phyloP scores from a whole-genome alignment of 2,113 vertebrate genomes.

The Danionella cerebrum region DNA sequence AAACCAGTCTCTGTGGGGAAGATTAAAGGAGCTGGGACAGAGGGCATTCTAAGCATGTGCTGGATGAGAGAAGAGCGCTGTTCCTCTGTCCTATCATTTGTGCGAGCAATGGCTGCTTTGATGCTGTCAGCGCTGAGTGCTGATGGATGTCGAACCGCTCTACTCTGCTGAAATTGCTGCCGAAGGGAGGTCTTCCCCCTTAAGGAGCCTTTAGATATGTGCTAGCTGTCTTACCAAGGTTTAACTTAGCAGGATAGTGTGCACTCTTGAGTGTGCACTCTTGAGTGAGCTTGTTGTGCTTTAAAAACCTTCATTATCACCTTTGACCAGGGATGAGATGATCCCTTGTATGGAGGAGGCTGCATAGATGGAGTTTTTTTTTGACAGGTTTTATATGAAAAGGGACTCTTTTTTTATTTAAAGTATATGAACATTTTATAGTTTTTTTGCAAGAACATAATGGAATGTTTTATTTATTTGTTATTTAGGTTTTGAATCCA shows the following conservation, averaged over 20 bases:
- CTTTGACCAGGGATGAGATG: not conserved
- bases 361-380: not conserved
- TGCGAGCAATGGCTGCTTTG: constrained; percentile 25
- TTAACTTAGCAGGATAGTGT: constrained; percentile 6
- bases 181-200: constrained; percentile 10
- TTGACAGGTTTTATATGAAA: constrained; percentile 8
- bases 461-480: not conserved
- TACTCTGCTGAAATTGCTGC: constrained; percentile 22
- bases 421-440: too few relatives aligned
- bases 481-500: too few relatives aligned
- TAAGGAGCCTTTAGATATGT: constrained; percentile 18
- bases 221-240: constrained; percentile 5
- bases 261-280: constrained; percentile 1
- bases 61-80: not conserved
- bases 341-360: not conserved
- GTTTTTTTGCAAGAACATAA: too few relatives aligned
- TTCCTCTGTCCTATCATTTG: constrained; percentile 16
- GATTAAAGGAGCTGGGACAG: constrained; percentile 25
- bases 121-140: constrained; percentile 13
- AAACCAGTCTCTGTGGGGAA: constrained; percentile 14
- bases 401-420: too few relatives aligned
- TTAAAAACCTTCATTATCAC: not conserved
- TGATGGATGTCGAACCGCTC: constrained; percentile 10
- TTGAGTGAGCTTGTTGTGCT: constrained; percentile 2
- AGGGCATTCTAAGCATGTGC: constrained; percentile 5